Percentiles rank a stretch among this genome's conserved stretches.
Evolutionary conservation across 2,888 invertebrate genomes (phyloP).

Genomic region (Stenodera caucasica): DNA sequence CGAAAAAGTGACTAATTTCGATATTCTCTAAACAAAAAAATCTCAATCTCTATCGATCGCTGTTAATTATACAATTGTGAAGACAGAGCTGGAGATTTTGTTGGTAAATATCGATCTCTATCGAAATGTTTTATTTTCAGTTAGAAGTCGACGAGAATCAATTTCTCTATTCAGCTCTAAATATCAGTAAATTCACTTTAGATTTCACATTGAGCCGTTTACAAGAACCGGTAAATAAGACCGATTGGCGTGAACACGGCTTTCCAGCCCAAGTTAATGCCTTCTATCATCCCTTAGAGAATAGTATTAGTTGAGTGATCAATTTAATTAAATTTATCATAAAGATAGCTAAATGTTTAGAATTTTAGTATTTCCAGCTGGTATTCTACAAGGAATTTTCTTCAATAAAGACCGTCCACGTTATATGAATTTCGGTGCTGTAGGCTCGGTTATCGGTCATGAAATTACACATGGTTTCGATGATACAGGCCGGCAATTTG

Average conservation of each 20-base stretch:
- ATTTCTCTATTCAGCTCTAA: conserved; percentile 57
- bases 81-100: no score
- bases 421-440: conserved; percentile 91
- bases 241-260: conserved; percentile 60
- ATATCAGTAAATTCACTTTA: conserved; percentile 57
- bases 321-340: no score
- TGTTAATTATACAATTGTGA: no score
- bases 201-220: conserved; percentile 58
- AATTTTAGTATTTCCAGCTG: conserved; percentile 85
- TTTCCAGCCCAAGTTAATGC: conserved; percentile 46
- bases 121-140: conserved; percentile 34
- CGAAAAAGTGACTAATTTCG: conserved; percentile 57
- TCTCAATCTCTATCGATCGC: conserved; percentile 21
- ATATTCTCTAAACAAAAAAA: no score
- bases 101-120: no score
- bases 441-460: conserved; percentile 89
- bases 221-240: conserved; percentile 58
- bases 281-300: conserved; percentile 27
- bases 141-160: conserved; percentile 53
- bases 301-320: conserved; percentile 44
- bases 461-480: conserved; percentile 92
- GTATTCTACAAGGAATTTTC: conserved; percentile 89
- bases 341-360: background rate
- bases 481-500: conserved; percentile 89
- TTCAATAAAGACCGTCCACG: conserved; percentile 85